These are phyloP conservation scores for Arge pagana DNA, from an alignment of 2,888 invertebrate genomes.

Conservation along the genomic window DNA sequence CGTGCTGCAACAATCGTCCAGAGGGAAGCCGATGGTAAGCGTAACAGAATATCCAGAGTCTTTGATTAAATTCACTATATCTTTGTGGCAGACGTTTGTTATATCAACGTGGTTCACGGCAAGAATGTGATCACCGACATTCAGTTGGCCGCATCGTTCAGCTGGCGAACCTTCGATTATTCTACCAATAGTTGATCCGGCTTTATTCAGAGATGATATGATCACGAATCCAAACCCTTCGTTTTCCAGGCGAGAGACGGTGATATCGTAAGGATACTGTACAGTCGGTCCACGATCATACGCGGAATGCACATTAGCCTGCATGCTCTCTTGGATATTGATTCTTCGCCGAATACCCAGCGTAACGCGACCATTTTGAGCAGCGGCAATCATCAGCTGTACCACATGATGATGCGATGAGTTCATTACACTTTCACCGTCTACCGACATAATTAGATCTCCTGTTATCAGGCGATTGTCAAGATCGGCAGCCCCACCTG, in stretches of 20 bases:
- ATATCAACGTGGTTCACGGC: constrained; percentile 94
- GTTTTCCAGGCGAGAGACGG: constrained; percentile 85
- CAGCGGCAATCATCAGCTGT: constrained; percentile 87
- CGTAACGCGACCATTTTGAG: constrained; percentile 83
- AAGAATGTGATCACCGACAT: constrained; percentile 93
- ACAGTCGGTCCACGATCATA: constrained; percentile 48
- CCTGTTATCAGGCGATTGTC: constrained; percentile 90
- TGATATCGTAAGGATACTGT: constrained; percentile 84
- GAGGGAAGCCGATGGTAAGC: constrained; percentile 73
- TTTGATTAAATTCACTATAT: constrained; percentile 96
- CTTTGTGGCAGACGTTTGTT: constrained; percentile 90
- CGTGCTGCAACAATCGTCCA: constrained; percentile 66
- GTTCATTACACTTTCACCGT: constrained; percentile 80
- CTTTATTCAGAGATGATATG: constrained; percentile 91
- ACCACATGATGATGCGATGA: constrained; percentile 94
- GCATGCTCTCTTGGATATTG: constrained; percentile 59
- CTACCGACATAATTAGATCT: constrained; percentile 93
- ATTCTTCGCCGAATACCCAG: constrained; percentile 72
- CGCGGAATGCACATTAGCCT: constrained; percentile 54
- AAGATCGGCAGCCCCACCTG: constrained; percentile 90
- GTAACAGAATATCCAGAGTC: constrained; percentile 92
- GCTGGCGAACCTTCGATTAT: constrained; percentile 96
- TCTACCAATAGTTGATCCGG: constrained; percentile 89
- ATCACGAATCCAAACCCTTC: constrained; percentile 99
- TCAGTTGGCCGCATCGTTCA: constrained; percentile 86